These are phyloP conservation scores for Tromatobia lineatoria DNA, from an alignment of 2,888 invertebrate genomes.

Conservation along the genomic window DNA sequence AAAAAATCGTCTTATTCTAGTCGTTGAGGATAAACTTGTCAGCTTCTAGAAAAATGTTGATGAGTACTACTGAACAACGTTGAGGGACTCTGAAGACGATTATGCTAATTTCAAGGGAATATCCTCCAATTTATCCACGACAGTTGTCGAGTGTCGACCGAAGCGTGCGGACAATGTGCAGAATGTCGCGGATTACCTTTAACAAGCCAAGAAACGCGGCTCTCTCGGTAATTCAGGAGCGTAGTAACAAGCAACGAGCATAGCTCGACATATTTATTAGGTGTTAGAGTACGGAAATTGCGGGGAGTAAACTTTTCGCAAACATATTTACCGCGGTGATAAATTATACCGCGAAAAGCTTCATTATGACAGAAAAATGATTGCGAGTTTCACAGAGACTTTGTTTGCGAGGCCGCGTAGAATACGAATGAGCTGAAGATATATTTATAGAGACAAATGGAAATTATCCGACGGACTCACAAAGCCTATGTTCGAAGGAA, in stretches of 20 bases:
- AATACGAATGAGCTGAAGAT: background rate
- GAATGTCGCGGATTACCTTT: constrained; percentile 8
- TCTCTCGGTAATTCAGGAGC: constrained; percentile 8
- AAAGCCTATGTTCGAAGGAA: too few relatives aligned
- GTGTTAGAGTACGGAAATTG: background rate
- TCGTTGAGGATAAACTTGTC: too few relatives aligned
- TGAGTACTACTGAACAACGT: background rate
- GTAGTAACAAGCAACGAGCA: constrained; percentile 18
- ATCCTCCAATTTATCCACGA: constrained; percentile 30
- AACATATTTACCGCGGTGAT: background rate
- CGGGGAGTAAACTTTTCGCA: background rate
- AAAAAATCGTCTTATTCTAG: too few relatives aligned
- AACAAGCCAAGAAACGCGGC: constrained; percentile 33
- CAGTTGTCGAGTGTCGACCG: background rate
- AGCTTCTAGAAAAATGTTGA: background rate
- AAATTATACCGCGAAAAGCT: too few relatives aligned
- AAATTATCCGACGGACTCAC: background rate
- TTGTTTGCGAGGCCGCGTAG: background rate
- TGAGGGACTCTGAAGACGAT: constrained; percentile 5
- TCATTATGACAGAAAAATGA: constrained; percentile 21
- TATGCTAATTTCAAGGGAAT: constrained; percentile 33
- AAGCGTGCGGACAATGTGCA: background rate
- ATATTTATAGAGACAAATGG: constrained; percentile 1
- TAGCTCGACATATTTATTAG: constrained; percentile 23
- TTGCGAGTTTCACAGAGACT: background rate